These are phyloP conservation scores for Podarcis lilfordi DNA, from an alignment of 2,797 vertebrate species.

Conservation along the genomic window DNA sequence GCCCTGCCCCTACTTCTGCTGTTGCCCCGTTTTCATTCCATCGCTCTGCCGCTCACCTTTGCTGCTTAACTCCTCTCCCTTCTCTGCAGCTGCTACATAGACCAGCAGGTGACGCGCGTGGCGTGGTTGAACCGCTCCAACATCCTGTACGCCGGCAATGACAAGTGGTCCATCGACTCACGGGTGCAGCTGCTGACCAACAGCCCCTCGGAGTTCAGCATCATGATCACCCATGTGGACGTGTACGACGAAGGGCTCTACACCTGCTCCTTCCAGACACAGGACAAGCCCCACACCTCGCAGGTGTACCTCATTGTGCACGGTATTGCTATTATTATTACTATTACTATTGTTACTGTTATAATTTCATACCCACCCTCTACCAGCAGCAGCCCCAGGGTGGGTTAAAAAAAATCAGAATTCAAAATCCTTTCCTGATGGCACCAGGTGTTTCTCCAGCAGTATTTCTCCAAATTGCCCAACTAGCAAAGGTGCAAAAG, in stretches of 20 bases:
- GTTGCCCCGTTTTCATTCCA: not conserved
- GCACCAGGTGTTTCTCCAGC: not conserved
- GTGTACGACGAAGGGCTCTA: slow-evolving; percentile 90
- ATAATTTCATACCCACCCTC: no score
- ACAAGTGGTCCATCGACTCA: slow-evolving; percentile 92
- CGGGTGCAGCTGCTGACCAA: slow-evolving; percentile 87
- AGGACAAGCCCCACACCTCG: slow-evolving; percentile 87
- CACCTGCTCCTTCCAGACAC: slow-evolving; percentile 92
- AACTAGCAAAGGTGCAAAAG: not conserved
- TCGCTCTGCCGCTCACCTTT: not conserved
- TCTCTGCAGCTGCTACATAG: slow-evolving; percentile 85
- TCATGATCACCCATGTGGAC: slow-evolving; percentile 87
- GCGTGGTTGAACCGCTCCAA: slow-evolving; percentile 94
- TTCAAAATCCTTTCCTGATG: no score
- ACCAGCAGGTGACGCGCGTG: slow-evolving; percentile 90
- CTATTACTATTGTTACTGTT: no score
- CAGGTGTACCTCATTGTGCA: slow-evolving; percentile 94
- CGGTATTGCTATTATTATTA: slow-evolving; percentile 72
- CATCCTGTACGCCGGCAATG: slow-evolving; percentile 90
- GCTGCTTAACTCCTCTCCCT: not conserved
- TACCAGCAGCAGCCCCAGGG: no score
- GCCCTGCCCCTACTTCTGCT: not conserved
- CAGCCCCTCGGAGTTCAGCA: slow-evolving; percentile 90
- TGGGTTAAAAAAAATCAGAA: no score
- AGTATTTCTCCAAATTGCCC: not conserved